Evolutionary conservation across 2,113 vertebrate genomes (phyloP).

Genomic region (Nematolebias whitei): DNA sequence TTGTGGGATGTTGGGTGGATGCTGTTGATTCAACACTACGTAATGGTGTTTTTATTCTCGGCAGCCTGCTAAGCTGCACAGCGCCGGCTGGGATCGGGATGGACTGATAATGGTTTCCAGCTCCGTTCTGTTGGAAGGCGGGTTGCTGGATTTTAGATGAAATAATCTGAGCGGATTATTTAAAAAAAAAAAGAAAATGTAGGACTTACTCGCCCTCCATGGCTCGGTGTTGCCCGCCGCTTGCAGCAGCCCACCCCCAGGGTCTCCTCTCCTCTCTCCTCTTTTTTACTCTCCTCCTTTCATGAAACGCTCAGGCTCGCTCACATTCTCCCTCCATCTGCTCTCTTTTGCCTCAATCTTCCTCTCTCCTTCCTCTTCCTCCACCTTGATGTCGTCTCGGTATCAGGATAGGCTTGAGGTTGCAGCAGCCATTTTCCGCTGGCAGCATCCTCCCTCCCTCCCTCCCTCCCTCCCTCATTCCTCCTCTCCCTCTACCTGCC

Average conservation of each 20-base stretch:
- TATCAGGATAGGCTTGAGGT: conserved; percentile 82
- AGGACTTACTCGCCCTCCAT: conserved; percentile 88
- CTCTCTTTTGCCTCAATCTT: conserved; percentile 78
- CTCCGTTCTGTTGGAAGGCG: conserved; percentile 20
- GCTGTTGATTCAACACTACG: conserved; percentile 76
- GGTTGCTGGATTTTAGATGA: conserved; percentile 26
- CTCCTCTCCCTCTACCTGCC: conserved; percentile 74
- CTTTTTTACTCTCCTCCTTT: conserved; percentile 75
- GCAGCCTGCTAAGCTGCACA: conserved; percentile 58
- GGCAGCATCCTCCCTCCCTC: conserved; percentile 81
- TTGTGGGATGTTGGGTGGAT: conserved; percentile 69
- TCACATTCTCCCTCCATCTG: conserved; percentile 76
- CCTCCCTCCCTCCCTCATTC: conserved; percentile 49
- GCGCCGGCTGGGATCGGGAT: conserved; percentile 56
- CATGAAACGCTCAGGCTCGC: conserved; percentile 68
- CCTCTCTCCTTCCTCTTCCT: conserved; percentile 71
- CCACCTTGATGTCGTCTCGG: conserved; percentile 81
- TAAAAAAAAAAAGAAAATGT: conserved; percentile 73
- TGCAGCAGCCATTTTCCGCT: conserved; percentile 87
- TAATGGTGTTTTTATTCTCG: conserved; percentile 77
- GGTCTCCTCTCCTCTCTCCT: conserved; percentile 60
- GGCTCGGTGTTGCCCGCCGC: conserved; percentile 82
- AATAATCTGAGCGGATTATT: conserved; percentile 36
- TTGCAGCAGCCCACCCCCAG: conserved; percentile 78
- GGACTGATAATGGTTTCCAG: conserved; percentile 45